Percentiles rank a stretch among this genome's conserved stretches.
These are phyloP conservation scores for Agriopis marginaria DNA, from an alignment of 2,888 invertebrate genomes.

Conservation along the genomic window DNA sequence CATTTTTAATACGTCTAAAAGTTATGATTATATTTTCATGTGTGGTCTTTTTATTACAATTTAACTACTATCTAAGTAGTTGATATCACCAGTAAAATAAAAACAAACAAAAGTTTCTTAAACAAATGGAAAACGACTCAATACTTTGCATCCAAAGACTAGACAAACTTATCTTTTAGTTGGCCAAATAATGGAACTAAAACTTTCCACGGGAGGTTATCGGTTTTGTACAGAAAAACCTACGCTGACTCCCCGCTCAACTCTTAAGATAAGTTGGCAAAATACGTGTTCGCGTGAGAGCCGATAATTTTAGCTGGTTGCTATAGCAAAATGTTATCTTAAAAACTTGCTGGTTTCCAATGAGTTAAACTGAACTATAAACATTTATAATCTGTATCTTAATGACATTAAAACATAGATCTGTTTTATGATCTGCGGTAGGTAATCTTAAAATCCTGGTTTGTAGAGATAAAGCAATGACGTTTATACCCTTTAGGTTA, in stretches of 20 bases:
- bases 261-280: no score
- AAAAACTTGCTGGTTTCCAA: neutral
- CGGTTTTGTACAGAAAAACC: no score
- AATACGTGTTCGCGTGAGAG: neutral
- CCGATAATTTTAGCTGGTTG: neutral
- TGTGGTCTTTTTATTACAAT: neutral
- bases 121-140: conserved; percentile 2
- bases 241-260: no score
- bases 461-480: no score
- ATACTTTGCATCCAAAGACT: neutral
- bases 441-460: no score
- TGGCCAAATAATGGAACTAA: no score
- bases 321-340: neutral
- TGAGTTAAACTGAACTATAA: neutral
- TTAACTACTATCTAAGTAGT: neutral
- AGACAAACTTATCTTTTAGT: neutral
- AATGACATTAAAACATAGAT: no score
- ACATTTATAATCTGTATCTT: neutral
- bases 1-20: no score
- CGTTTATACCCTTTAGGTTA: no score
- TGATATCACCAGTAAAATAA: no score
- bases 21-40: neutral
- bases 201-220: no score
- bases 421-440: no score
- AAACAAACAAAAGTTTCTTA: conserved; percentile 1